Conservation (phyloP, 2,888 invertebrate genomes). For the Dynastes maya region DNA sequence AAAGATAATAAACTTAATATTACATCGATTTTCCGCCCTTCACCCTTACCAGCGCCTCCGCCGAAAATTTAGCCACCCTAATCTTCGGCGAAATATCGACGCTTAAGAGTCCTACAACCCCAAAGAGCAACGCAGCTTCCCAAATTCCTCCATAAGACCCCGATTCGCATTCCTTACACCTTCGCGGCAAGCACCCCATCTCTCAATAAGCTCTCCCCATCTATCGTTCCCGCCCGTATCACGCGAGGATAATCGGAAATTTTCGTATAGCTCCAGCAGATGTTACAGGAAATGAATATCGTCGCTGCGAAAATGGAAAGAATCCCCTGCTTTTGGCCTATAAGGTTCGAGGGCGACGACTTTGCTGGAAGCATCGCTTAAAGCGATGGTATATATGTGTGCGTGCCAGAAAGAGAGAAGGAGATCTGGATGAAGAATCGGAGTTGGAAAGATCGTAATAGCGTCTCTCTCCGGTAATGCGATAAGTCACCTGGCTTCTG, state of each 20-base stretch:
- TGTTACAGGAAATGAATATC: constrained; percentile 41
- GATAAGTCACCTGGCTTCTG: constrained; percentile 29
- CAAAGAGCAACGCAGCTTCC: not conserved
- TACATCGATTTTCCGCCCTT: not conserved
- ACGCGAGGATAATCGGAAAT: constrained; percentile 31
- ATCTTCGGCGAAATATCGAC: not conserved
- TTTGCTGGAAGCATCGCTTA: no score
- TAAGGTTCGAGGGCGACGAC: not conserved
- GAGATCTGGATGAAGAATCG: not conserved
- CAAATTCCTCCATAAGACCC: not conserved
- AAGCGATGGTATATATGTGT: no score
- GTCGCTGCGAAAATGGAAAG: constrained; percentile 39
- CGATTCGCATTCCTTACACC: not conserved
- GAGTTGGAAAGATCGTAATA: constrained; percentile 18
- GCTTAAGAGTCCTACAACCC: not conserved
- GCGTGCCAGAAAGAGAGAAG: not conserved
- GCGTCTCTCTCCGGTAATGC: constrained; percentile 9
- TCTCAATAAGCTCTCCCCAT: not conserved
- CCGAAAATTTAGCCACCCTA: not conserved
- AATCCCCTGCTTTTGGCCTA: not conserved
- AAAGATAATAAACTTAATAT: not conserved
- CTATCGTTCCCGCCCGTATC: not conserved
- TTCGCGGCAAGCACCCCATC: not conserved
- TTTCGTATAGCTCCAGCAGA: constrained; percentile 36
- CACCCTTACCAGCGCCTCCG: not conserved